phyloP scores from a whole-genome alignment of 2,888 invertebrate genomes.

The Acholoe squamosa region DNA sequence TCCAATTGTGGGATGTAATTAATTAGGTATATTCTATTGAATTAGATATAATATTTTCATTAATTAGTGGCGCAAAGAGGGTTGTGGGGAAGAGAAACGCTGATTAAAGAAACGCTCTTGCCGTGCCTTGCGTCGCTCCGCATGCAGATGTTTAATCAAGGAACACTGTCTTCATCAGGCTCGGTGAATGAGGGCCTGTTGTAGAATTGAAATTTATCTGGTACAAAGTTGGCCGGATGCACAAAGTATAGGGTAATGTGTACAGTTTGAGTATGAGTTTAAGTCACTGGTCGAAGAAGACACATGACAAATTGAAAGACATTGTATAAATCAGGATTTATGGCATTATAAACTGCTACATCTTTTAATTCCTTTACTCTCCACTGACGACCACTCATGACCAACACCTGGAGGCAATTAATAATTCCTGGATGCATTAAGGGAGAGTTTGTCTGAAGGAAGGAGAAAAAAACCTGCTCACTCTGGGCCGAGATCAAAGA shows the following conservation, averaged over 20 bases:
- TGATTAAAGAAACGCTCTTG: not conserved
- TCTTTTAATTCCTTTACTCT: too few species aligned
- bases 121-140: not conserved
- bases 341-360: too few species aligned
- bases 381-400: too few species aligned
- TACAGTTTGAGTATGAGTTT: too few species aligned
- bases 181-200: not conserved
- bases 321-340: too few species aligned
- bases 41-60: slow-evolving; percentile 56
- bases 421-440: slow-evolving; percentile 45
- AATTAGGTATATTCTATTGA: slow-evolving; percentile 56
- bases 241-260: too few species aligned
- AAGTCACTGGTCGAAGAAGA: not conserved
- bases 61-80: slow-evolving; percentile 29
- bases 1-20: slow-evolving; percentile 33
- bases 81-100: not conserved
- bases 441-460: not conserved
- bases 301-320: not conserved
- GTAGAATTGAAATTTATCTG: not conserved
- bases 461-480: not conserved
- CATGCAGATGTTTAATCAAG: slow-evolving; percentile 42
- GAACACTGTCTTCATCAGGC: slow-evolving; percentile 33
- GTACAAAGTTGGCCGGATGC: not conserved
- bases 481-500: slow-evolving; percentile 1
- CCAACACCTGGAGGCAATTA: slow-evolving; percentile 8